phyloP scores from a whole-genome alignment of 2,113 vertebrate genomes.

The Ceratotherium simum region DNA sequence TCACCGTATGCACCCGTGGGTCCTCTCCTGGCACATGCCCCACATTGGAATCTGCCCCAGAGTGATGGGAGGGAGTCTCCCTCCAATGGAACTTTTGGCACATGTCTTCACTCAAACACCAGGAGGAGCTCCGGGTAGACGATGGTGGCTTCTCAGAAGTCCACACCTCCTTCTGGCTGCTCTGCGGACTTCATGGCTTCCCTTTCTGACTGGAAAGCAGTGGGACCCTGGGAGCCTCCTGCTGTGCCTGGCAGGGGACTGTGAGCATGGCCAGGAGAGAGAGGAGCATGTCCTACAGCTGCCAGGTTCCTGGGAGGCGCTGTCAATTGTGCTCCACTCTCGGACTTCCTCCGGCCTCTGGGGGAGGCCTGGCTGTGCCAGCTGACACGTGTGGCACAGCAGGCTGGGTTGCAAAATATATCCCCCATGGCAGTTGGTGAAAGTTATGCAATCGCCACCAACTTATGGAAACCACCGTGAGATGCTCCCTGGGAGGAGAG shows the following conservation, averaged over 20 bases:
- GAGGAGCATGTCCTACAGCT: neutral
- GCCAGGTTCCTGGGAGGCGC: neutral
- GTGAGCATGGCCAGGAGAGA: neutral
- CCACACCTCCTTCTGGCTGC: neutral
- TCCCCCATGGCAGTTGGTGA: conserved; percentile 90
- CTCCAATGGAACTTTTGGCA: neutral
- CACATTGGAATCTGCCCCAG: neutral
- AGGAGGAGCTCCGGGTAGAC: neutral
- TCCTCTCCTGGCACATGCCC: neutral
- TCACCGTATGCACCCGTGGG: accelerated
- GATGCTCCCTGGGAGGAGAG: conserved; percentile 79
- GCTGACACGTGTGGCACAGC: conserved; percentile 84
- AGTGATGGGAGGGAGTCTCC: neutral
- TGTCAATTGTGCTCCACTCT: conserved; percentile 78
- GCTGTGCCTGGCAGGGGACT: neutral
- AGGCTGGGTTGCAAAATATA: conserved; percentile 89
- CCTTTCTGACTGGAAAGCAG: neutral
- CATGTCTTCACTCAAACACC: neutral
- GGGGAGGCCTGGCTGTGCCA: conserved; percentile 83
- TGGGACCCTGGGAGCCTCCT: neutral
- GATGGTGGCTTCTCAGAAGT: neutral
- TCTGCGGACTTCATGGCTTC: neutral
- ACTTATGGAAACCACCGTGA: conserved; percentile 91
- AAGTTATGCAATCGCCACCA: conserved; percentile 91
- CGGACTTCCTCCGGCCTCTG: conserved; percentile 85